phyloP scores from a whole-genome alignment of 1,140 invertebrate genomes.

The Leptopilina boulardi region DNA sequence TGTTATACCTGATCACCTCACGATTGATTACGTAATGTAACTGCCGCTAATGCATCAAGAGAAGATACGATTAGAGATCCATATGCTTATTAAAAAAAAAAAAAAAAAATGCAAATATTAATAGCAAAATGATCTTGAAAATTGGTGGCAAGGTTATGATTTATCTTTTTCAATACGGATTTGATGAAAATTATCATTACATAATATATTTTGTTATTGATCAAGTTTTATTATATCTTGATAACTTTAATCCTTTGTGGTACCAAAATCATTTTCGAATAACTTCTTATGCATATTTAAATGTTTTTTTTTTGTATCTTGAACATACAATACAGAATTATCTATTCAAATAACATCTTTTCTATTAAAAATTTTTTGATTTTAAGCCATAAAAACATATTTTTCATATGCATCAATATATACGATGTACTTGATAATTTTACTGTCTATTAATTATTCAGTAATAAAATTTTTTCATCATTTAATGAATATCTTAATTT shows the following conservation, averaged over 20 bases:
- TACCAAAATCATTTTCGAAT: too few species aligned
- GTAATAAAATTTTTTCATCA: slow-evolving; percentile 38
- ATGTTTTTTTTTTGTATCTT: too few species aligned
- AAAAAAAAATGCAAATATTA: slow-evolving; percentile 13
- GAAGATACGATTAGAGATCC: neutral
- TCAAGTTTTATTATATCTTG: too few species aligned
- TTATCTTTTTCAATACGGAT: neutral
- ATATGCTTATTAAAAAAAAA: slow-evolving; percentile 1
- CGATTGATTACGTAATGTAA: slow-evolving; percentile 48
- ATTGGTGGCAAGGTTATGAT: slow-evolving; percentile 9
- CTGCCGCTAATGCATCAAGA: slow-evolving; percentile 10
- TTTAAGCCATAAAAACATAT: neutral
- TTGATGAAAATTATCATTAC: neutral
- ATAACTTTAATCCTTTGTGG: too few species aligned
- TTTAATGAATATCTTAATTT: neutral
- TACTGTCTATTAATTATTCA: slow-evolving; percentile 37
- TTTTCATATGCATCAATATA: neutral
- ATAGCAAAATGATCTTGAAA: slow-evolving; percentile 9
- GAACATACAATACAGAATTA: too few species aligned
- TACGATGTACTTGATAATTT: slow-evolving; percentile 14
- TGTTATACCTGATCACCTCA: slow-evolving; percentile 53
- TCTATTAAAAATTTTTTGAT: neutral
- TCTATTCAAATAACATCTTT: too few species aligned
- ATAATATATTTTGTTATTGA: too few species aligned
- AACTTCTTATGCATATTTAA: too few species aligned